Evolutionary conservation across 2,113 vertebrate species (phyloP), one percentile per base, ranked within the genome.

Genomic region (Boleophthalmus pectinirostris): DNA sequence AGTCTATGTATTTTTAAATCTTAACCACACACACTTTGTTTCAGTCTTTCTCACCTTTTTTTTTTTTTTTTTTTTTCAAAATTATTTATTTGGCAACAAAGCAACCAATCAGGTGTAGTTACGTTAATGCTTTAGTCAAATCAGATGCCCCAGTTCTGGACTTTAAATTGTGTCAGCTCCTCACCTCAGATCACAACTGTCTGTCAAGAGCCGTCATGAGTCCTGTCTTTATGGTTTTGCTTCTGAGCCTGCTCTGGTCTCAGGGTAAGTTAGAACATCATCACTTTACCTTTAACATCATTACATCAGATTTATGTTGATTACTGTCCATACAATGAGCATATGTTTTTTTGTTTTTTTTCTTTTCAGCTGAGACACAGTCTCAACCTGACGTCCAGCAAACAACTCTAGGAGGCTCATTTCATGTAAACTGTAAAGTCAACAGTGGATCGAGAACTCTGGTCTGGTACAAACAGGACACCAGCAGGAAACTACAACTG

Each of bases 381-480:
- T 69, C n/a, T 69, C 76, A 79, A 54, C 60, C 66, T 3, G 35
- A 10, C 45, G 35, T 75, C 23, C 58, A 33, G 43, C 24, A 33
- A 25, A 33, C 21, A 51, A 64, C 43, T 21, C 1, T 49, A 2
- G 73, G 53, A 29, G 72, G 54, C 11, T 0, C 60, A 1, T 11
- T 46, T 0, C 11, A 46, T 0, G 25, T 82, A 29, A 0, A 0
- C 1, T 82, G 80, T 53, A 14, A 9, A 66, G 69, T 73, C 0
- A 0, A 72, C 0, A 66, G 29, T n/a, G 2, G 0, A 0, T 0
- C 11, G 4, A 63, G 35, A 33, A 0, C 5, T 0, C 23, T 21
- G 53, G 7, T 78, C 6, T 84, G 77, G 77, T 83, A 71, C 77
- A 79, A 74, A 54, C 12, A 74, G 57, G 79, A 51, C 0, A 18